Evolutionary conservation across 1,140 invertebrate genomes (phyloP), one percentile per base, ranked within the genome.

Genomic region (Hyphantria cunea): DNA sequence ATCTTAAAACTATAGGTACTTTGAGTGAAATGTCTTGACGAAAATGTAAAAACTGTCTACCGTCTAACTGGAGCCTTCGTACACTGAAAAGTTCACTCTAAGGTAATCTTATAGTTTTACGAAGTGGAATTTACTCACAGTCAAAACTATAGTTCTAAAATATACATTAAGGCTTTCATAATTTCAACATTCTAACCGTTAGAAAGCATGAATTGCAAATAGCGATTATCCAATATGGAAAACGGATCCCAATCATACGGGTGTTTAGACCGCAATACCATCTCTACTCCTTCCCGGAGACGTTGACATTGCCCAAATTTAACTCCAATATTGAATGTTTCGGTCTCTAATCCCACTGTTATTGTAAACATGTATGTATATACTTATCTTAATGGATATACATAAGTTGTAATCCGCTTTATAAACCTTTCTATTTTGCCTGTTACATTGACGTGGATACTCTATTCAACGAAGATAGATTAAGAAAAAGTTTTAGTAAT

Each of bases 291-390:
- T 68, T 59, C 45, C 17, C 52, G 44, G 65, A 69, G 58, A 62
- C 63, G 64, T 62, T 71, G 75, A 78, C 78, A 77, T 72, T 59
- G 67, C 42, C 56, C 65, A 70, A 78, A 80, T 80, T 80, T 74
- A 69, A 73, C 56, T 59, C 48, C 64, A 65, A 72, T 80, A 71
- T 64, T 66, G 66, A 68, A 67, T 68, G 66, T 78, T 60, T 62
- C 67, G 66, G 62, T 53, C 42, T 52, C 33, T 47, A 59, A 65
- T 63, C 61, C 60, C 55, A 47, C 44, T 42, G 31, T 55, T 55
- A 55, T 47, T 45, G 53, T 14, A 42, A 17, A 55, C 53, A 55
- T 32, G 45, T n/a, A 47, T 10, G 11, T 37, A 11, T 37, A 10
- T 10, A 10, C 34, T 11, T 37, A 37, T 37, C 34, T 2, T 25